Percentiles rank a stretch among this genome's conserved stretches.
Evolutionary conservation across 2,888 invertebrate genomes (phyloP).

Genomic region (Zhengitettix transpicula): DNA sequence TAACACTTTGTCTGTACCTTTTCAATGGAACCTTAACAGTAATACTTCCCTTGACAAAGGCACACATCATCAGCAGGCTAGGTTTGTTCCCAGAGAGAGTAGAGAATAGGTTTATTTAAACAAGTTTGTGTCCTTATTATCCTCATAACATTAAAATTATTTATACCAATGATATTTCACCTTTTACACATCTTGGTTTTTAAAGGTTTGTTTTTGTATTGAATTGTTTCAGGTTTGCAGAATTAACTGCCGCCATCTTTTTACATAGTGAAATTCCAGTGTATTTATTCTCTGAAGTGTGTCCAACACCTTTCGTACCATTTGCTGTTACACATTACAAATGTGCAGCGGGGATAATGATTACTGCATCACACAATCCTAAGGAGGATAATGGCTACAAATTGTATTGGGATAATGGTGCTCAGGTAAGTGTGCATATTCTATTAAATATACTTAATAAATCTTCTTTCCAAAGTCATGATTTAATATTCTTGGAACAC

Average conservation of each 20-base stretch:
- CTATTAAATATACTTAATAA: background rate
- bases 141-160: too few species aligned
- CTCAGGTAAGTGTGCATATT: constrained; percentile 35
- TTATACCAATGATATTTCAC: too few species aligned
- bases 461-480: too few species aligned
- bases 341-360: constrained; percentile 77
- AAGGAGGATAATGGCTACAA: constrained; percentile 95
- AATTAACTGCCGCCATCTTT: constrained; percentile 73
- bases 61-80: too few species aligned
- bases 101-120: too few species aligned
- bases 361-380: constrained; percentile 92
- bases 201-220: background rate
- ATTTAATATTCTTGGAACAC: too few species aligned
- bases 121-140: too few species aligned
- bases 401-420: constrained; percentile 89
- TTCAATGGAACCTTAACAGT: too few species aligned
- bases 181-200: background rate
- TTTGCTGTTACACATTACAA: constrained; percentile 59
- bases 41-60: too few species aligned
- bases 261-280: constrained; percentile 58
- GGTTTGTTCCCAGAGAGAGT: too few species aligned
- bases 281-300: constrained; percentile 59
- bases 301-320: constrained; percentile 88
- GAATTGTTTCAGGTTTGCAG: constrained; percentile 54
- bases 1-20: too few species aligned